A percentile compares a stretch with the other conserved stretches of the same genome.
These are phyloP conservation scores for Saturnia japonica DNA, from an alignment of 2,888 invertebrate species.

Conservation along the genomic window DNA sequence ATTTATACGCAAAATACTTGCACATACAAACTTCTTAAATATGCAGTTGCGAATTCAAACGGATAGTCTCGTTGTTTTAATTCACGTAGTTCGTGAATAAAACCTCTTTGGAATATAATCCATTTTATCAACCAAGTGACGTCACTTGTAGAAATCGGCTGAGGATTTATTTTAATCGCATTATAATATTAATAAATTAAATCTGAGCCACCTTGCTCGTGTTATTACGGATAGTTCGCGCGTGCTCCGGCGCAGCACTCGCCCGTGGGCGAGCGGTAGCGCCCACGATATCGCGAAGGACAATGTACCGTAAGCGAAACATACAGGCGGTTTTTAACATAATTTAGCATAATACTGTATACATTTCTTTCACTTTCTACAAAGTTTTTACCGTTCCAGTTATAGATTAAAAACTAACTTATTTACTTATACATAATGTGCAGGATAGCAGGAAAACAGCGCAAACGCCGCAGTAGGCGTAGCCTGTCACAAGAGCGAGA, in stretches of 20 bases:
- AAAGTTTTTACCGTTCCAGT: too few species aligned
- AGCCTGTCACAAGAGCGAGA: too few species aligned
- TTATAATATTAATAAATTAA: conserved; percentile 21
- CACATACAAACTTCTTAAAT: not conserved
- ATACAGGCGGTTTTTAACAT: conserved; percentile 47
- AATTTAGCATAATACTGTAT: conserved; percentile 1
- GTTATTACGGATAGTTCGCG: conserved; percentile 18
- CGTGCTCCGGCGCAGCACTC: conserved; percentile 40
- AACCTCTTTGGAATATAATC: not conserved
- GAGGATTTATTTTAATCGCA: not conserved
- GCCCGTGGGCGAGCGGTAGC: conserved; percentile 74
- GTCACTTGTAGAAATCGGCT: not conserved
- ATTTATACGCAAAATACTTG: not conserved
- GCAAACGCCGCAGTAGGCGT: too few species aligned
- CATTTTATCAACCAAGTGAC: not conserved
- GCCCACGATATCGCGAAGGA: conserved; percentile 69
- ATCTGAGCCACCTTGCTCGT: conserved; percentile 18
- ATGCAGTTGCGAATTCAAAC: not conserved
- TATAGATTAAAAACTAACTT: too few species aligned
- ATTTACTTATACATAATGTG: too few species aligned
- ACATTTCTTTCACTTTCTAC: not conserved
- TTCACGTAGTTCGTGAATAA: not conserved
- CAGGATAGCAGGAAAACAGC: too few species aligned
- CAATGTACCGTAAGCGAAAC: conserved; percentile 75
- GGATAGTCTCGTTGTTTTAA: not conserved